Evolutionary conservation across 1,140 invertebrate species (phyloP).

Genomic region (Drosophila grimshawi): DNA sequence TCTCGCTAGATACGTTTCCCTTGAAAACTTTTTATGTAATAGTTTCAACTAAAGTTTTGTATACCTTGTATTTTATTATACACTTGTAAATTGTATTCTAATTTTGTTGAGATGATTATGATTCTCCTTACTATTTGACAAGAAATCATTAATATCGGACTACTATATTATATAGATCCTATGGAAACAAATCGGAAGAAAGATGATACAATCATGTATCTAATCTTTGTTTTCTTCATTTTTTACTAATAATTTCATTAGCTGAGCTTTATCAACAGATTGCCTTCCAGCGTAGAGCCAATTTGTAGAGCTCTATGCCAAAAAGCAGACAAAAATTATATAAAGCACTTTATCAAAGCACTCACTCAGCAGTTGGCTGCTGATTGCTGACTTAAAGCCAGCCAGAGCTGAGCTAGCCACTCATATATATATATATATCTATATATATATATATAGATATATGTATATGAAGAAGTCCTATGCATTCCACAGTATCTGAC

Average conservation of each 20-base stretch:
- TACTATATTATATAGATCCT: too few relatives aligned
- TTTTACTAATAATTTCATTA: not conserved
- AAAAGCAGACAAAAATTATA: not conserved
- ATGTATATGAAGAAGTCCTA: not conserved
- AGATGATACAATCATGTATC: too few relatives aligned
- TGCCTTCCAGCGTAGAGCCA: not conserved
- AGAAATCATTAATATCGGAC: too few relatives aligned
- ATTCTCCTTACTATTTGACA: too few relatives aligned
- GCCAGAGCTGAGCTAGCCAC: slow-evolving; percentile 38
- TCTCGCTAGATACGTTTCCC: too few relatives aligned
- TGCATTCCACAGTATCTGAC: slow-evolving; percentile 41
- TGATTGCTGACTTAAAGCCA: slow-evolving; percentile 8
- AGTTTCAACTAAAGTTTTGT: too few relatives aligned
- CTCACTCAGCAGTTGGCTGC: slow-evolving; percentile 52
- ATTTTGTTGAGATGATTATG: too few relatives aligned
- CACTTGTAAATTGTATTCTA: too few relatives aligned
- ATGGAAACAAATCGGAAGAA: not conserved
- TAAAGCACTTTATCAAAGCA: slow-evolving; percentile 29
- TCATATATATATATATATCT: slow-evolving; percentile 32
- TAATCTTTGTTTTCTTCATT: not conserved
- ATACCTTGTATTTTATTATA: too few relatives aligned
- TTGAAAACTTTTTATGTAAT: too few relatives aligned
- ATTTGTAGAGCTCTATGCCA: slow-evolving; percentile 4
- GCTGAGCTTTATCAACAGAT: not conserved
- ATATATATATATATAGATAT: slow-evolving; percentile 37